Base-by-base conservation (phyloP, 2,888 invertebrate genomes). In the Microctonus brassicae region DNA sequence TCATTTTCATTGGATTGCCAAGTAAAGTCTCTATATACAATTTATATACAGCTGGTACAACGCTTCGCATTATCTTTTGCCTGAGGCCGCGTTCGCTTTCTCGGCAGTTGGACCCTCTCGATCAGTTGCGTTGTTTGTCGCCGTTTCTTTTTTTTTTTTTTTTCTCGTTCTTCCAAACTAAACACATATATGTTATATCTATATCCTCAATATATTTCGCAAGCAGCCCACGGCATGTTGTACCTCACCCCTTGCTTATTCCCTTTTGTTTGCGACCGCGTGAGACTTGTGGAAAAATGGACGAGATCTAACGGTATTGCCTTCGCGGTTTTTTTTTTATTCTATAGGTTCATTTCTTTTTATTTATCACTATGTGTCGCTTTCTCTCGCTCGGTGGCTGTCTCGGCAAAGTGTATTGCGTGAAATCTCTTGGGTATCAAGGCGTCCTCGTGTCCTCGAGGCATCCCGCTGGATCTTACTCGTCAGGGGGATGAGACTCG, bases 361-460 rank as follows among this genome's bases (percentile, higher is more conserved):
- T 66, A 66, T 69, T 42, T 62, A 68, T 60, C 63, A 36, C 58
- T 36, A 70, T 67, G 71, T 67, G 69, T 63, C 69, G 53, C 55
- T 58, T 47, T 68, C 68, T 42, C 58, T 62, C n/a, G 53, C 71
- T 63, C 60, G 73, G 36, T 65, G 66, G 58, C 58, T 55, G 60
- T 39, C 55, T 53, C 52, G 71, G 73, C 70, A 77, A 78, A 79
- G 78, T 78, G 76, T 76, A 79, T 79, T 76, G 77, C 75, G 73
- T 67, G 72, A 76, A 73, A 76, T 77, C 78, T 76, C 78, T 60
- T 68, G 76, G 77, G 77, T 74, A 77, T 74, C 68, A 69, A 67
- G 52, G 70, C 75, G 72, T 72, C 74, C 74, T 69, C 70, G 64
- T 71, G 69, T 69, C 74, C 74, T 68, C 61, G 36, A 68, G 71